These are phyloP conservation scores for Macrosiphum euphorbiae DNA, from an alignment of 2,888 invertebrate genomes.

Conservation along the genomic window DNA sequence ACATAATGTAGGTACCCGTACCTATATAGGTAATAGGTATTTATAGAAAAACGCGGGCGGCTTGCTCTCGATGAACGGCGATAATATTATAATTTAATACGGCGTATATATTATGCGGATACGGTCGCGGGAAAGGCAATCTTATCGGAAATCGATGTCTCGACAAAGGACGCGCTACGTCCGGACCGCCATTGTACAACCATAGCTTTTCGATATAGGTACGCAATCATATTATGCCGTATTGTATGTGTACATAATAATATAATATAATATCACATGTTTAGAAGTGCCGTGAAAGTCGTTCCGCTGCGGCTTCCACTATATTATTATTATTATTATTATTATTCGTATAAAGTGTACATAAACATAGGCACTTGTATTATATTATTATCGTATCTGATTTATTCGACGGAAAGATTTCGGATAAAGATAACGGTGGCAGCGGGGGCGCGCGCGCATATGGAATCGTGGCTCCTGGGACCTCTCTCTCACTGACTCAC, in stretches of 20 bases:
- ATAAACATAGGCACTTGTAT: background rate
- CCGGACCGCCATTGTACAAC: background rate
- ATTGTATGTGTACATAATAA: background rate
- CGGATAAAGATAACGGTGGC: background rate
- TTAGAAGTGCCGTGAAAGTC: background rate
- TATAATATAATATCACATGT: background rate
- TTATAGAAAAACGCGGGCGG: background rate
- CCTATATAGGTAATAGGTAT: too few species aligned
- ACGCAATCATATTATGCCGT: background rate
- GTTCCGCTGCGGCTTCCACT: background rate
- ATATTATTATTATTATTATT: background rate
- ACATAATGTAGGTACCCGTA: background rate
- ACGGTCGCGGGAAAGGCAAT: slow-evolving; percentile 18
- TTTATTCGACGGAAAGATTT: slow-evolving; percentile 25
- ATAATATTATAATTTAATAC: background rate
- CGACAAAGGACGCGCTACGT: slow-evolving; percentile 14
- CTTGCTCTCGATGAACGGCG: background rate
- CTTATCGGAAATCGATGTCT: slow-evolving; percentile 15
- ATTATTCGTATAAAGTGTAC: background rate
- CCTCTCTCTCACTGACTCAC: background rate
- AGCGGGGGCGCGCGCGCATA: background rate
- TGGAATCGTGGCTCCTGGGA: background rate
- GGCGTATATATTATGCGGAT: background rate
- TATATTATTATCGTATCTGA: background rate
- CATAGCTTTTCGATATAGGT: background rate